Base-by-base conservation (phyloP, 2,888 invertebrate genomes). In the Scaptomyza cyrtandrae region DNA sequence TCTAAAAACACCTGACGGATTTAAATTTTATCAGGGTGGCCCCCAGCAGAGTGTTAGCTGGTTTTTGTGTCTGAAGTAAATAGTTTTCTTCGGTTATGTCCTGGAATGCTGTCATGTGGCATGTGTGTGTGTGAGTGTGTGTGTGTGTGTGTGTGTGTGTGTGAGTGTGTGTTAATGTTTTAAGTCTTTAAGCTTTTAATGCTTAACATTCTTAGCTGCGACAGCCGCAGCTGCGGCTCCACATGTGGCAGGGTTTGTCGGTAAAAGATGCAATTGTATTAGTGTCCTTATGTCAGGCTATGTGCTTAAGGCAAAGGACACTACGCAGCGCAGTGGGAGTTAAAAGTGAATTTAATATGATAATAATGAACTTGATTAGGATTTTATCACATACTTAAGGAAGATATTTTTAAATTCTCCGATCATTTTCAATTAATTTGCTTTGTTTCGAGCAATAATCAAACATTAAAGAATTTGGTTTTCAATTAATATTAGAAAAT, bases 141-240 rank as follows among this genome's bases (percentile, higher is more conserved):
- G 54, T 49, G 55, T 39, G 43, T 71, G 43, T 55, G 16, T 49
- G 24, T 48, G 44, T 44, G 44, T 45, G 46, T 44, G 35, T 48
- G 62, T 46, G 31, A 55, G 73, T 75, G 65, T 75, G 75, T 54
- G 69, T 78, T 82, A 80, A 80, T 79, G 77, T 80, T 83, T 80
- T 80, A 80, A 80, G 80, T 80, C 78, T 77, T 74, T 83, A 80
- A 80, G 80, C 83, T 80, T 69, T 80, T 83, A 83, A 80, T 83
- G 78, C 80, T 50, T 58, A 58, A 55, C 72, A 80, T 80, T 82
- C 83, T 75, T 79, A 59, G 61, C 69, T 67, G 60, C 46, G 71
- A 71, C 64, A 64, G 62, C 58, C 71, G 57, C 79, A 75, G 61
- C 62, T 71, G 71, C 56, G 77, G 61, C 53, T 56, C 35, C 56